Conservation (phyloP, 2,888 invertebrate genomes). For the Lamellibrachia columna region DNA sequence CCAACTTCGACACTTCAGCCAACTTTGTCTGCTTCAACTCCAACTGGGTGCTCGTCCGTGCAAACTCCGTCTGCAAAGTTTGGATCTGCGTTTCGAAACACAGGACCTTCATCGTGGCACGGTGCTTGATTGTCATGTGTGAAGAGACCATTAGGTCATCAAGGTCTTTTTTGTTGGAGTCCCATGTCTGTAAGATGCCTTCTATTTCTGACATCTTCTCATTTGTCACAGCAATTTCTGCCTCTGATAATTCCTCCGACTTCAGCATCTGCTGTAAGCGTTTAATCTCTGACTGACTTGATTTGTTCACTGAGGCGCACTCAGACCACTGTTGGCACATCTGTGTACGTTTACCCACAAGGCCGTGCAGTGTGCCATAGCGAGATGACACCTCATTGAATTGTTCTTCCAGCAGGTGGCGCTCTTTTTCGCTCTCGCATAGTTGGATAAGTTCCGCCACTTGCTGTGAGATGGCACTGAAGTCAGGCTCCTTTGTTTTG, state of each 20-base stretch:
- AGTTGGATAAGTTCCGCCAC: slow-evolving; percentile 78
- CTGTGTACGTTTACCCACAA: slow-evolving; percentile 36
- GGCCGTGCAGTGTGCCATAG: slow-evolving; percentile 36
- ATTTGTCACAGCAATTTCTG: slow-evolving; percentile 77
- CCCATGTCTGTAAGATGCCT: slow-evolving; percentile 52
- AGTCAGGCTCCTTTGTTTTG: slow-evolving; percentile 81
- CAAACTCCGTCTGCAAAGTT: slow-evolving; percentile 39
- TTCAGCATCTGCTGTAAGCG: slow-evolving; percentile 84
- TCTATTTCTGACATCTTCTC: slow-evolving; percentile 77
- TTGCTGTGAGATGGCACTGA: slow-evolving; percentile 83
- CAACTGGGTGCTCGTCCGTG: slow-evolving; percentile 29
- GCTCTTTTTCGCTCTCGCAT: slow-evolving; percentile 77
- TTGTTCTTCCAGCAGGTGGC: slow-evolving; percentile 63
- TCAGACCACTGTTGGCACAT: slow-evolving; percentile 74
- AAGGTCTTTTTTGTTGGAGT: slow-evolving; percentile 46
- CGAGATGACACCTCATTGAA: neutral
- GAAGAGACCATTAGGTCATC: slow-evolving; percentile 58
- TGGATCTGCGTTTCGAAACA: slow-evolving; percentile 58
- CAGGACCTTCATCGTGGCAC: slow-evolving; percentile 56
- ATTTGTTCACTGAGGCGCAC: slow-evolving; percentile 82
- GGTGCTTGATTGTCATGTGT: slow-evolving; percentile 58
- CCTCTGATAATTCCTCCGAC: slow-evolving; percentile 75
- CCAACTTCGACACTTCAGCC: slow-evolving; percentile 70
- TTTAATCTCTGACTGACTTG: slow-evolving; percentile 80
- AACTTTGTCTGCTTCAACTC: slow-evolving; percentile 61